Conservation (phyloP, 2,113 vertebrate genomes). For the Myotis davidii region DNA sequence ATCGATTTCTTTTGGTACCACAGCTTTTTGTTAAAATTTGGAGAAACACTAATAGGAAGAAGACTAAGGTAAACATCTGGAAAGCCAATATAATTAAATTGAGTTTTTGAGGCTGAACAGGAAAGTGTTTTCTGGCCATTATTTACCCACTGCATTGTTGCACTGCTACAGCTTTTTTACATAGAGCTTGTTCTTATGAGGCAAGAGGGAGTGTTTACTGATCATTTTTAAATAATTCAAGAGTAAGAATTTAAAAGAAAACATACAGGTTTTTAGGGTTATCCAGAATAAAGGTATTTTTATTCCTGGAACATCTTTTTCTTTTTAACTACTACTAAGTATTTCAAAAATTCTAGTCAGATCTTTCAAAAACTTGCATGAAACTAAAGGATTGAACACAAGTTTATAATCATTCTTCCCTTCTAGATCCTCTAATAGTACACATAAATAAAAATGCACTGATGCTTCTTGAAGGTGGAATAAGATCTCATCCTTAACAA, state of each 20-base stretch:
- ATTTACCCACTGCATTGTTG: background rate
- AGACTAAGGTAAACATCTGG: constrained; percentile 39
- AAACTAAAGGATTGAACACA: background rate
- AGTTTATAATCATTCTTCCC: background rate
- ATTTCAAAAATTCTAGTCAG: constrained; percentile 31
- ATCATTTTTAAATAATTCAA: constrained; percentile 25
- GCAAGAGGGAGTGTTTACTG: background rate
- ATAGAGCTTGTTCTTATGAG: background rate
- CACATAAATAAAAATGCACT: background rate
- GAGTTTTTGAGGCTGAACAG: background rate
- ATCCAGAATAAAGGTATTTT: constrained; percentile 17
- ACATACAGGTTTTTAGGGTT: background rate
- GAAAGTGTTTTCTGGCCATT: background rate
- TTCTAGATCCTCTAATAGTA: background rate
- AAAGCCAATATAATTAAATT: background rate
- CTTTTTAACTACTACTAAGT: constrained; percentile 42
- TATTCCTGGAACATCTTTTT: constrained; percentile 6
- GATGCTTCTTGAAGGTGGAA: background rate
- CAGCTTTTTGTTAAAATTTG: constrained; percentile 32
- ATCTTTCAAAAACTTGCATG: constrained; percentile 24
- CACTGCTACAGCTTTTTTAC: background rate
- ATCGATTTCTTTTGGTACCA: background rate
- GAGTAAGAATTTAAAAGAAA: constrained; percentile 30
- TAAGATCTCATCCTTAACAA: constrained; percentile 40
- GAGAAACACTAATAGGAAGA: background rate